phyloP scores from a whole-genome alignment of 2,888 invertebrate species.

The Lingula anatina region DNA sequence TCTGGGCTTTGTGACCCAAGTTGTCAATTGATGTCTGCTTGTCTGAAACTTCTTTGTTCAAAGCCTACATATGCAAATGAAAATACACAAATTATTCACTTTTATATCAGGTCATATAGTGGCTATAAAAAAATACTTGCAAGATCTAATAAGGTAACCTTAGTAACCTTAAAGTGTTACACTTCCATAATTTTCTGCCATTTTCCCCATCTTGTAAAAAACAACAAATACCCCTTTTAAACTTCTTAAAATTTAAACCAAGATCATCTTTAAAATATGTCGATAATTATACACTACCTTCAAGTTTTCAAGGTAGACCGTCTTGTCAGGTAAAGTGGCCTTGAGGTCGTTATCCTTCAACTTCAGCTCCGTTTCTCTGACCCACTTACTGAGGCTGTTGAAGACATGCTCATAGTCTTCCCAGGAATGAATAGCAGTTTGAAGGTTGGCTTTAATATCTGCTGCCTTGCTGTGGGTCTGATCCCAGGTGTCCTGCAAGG shows the following conservation, averaged over 20 bases:
- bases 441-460: constrained; percentile 74
- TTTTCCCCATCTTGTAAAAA: too few species aligned
- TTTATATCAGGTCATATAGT: too few species aligned
- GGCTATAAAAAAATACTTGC: too few species aligned
- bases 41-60: constrained; percentile 67
- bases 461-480: constrained; percentile 78
- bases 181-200: too few species aligned
- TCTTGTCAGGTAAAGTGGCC: constrained; percentile 77
- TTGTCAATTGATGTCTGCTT: constrained; percentile 82
- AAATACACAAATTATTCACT: too few species aligned
- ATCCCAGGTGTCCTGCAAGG: constrained; percentile 80
- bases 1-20: constrained; percentile 81
- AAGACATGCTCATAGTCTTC: constrained; percentile 74
- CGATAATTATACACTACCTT: too few species aligned
- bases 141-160: too few species aligned
- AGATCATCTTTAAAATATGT: too few species aligned
- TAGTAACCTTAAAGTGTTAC: too few species aligned
- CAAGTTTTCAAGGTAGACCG: constrained; percentile 71
- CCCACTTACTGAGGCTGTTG: constrained; percentile 75
- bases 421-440: constrained; percentile 73
- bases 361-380: constrained; percentile 76
- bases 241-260: too few species aligned
- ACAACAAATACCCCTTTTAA: too few species aligned
- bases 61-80: too few species aligned
- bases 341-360: constrained; percentile 78